These are phyloP conservation scores for Drosophila pseudotalamancana DNA, from an alignment of 2,888 invertebrate genomes.

Conservation along the genomic window DNA sequence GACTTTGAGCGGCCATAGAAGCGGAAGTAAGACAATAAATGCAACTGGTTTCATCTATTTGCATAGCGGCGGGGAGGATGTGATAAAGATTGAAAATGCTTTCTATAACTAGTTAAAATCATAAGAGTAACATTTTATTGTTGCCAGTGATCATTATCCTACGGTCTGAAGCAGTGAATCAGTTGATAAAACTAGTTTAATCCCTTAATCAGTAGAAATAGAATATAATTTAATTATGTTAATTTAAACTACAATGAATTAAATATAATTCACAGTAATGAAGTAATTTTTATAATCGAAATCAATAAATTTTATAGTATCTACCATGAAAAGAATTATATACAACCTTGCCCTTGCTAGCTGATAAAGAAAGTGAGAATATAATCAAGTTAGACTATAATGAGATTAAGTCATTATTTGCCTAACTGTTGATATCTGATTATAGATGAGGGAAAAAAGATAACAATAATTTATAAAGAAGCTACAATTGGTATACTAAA, in stretches of 20 bases:
- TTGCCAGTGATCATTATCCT: background rate
- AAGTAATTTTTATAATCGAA: no score
- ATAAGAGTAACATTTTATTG: background rate
- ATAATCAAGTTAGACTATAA: background rate
- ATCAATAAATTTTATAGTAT: no score
- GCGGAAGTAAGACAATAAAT: constrained; percentile 61
- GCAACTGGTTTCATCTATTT: constrained; percentile 51
- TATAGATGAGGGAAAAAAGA: background rate
- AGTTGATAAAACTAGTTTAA: background rate
- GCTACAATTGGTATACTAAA: background rate
- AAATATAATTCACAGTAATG: no score
- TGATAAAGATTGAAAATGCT: background rate
- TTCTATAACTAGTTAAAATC: background rate
- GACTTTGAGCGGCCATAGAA: constrained; percentile 30
- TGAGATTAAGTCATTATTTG: background rate
- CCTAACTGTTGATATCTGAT: background rate
- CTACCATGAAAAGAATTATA: no score
- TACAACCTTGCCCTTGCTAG: background rate
- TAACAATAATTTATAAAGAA: background rate
- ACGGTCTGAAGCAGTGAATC: no score
- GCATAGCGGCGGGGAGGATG: constrained; percentile 7
- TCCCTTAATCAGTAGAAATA: no score
- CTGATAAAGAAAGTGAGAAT: background rate
- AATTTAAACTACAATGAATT: no score
- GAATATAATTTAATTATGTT: no score